Percentiles rank a stretch among this genome's conserved stretches.
Conservation (phyloP, 1,140 invertebrate species). For the Pseudomyrmex flavicornis region DNA sequence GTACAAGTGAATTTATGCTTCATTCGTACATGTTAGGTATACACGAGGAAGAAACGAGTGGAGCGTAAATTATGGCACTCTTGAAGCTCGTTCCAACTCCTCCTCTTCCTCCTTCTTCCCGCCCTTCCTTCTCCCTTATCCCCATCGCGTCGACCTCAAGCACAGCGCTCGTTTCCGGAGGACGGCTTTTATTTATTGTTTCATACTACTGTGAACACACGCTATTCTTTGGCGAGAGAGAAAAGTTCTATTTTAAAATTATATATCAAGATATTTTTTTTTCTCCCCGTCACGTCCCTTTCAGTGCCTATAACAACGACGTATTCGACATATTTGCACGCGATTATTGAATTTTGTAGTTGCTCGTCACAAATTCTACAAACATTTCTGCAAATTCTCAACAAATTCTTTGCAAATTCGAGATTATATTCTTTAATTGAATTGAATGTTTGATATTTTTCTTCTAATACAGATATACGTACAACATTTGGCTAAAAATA, state of each 20-base stretch:
- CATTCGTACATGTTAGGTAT: constrained; percentile 74
- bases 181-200: constrained; percentile 51
- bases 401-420: no score
- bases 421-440: no score
- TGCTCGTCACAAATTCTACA: not conserved
- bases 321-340: no score
- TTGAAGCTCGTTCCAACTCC: constrained; percentile 58
- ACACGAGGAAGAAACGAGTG: constrained; percentile 79
- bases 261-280: not conserved
- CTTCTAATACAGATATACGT: no score
- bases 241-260: constrained; percentile 35
- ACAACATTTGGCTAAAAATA: not conserved
- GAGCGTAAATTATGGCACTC: constrained; percentile 79
- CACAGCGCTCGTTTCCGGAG: constrained; percentile 29
- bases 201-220: constrained; percentile 13
- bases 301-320: not conserved
- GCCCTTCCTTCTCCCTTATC: not conserved
- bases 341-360: not conserved
- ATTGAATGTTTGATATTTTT: no score
- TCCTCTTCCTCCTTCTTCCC: constrained; percentile 20
- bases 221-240: not conserved
- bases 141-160: not conserved
- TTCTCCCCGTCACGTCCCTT: not conserved
- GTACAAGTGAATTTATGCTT: constrained; percentile 74
- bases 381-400: no score